Percentiles rank a stretch among this genome's conserved stretches.
Conservation (phyloP, 2,113 vertebrate species). For the Psephotus haematonotus region DNA sequence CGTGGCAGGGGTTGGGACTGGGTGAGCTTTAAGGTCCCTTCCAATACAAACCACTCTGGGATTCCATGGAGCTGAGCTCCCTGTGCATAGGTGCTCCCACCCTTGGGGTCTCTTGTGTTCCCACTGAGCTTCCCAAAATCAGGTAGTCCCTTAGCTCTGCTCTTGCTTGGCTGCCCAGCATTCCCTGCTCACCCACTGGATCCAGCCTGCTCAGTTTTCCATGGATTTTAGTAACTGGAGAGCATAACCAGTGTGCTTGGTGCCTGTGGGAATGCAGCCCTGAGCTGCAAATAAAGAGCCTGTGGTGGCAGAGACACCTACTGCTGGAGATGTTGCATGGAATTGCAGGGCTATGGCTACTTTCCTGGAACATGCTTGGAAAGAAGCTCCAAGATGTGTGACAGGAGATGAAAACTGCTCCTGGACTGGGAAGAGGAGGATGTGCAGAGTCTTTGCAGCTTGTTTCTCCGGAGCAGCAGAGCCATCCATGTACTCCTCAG, state of each 20-base stretch:
- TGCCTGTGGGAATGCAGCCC: not conserved
- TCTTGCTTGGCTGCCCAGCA: not conserved
- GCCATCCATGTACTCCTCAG: not conserved
- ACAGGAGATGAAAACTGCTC: not conserved
- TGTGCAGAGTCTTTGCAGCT: not conserved
- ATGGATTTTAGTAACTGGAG: not conserved
- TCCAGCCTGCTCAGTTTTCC: not conserved
- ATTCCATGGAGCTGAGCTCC: not conserved
- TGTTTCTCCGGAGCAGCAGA: not conserved
- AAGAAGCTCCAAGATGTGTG: not conserved
- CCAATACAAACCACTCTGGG: not conserved
- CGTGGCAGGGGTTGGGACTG: not conserved
- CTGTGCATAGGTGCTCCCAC: rapidly evolving
- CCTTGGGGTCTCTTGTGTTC: not conserved
- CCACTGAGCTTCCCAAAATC: not conserved
- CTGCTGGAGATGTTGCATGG: not conserved
- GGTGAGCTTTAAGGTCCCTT: not conserved
- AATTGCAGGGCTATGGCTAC: not conserved
- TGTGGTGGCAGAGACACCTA: not conserved
- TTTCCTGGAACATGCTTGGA: not conserved
- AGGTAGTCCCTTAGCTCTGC: not conserved
- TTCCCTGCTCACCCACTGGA: not conserved
- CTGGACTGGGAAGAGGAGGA: not conserved
- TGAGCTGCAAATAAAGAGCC: not conserved
- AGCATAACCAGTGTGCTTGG: not conserved